Percentiles rank a stretch among this genome's conserved stretches.
Conservation (phyloP, 2,888 invertebrate genomes). For the Nemurella pictetii region DNA sequence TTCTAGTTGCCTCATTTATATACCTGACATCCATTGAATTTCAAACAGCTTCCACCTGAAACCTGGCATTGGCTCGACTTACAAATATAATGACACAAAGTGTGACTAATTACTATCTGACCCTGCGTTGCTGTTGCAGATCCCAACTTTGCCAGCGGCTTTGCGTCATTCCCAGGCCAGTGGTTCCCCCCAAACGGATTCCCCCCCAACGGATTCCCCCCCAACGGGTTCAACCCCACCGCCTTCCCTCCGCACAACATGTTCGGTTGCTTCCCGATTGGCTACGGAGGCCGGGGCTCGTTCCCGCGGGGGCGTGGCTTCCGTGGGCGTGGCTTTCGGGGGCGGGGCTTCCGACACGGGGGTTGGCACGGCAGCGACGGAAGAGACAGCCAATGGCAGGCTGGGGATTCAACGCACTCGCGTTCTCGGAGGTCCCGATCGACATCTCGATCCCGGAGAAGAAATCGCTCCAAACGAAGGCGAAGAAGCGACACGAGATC, state of each 20-base stretch:
- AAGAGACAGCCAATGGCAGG: slow-evolving; percentile 58
- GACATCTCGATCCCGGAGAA: not conserved
- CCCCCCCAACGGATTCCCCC: not conserved
- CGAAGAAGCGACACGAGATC: not conserved
- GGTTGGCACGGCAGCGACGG: slow-evolving; percentile 27
- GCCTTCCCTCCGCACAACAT: no score
- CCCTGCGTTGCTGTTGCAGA: not conserved
- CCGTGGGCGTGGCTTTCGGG: slow-evolving; percentile 51
- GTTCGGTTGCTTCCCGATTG: slow-evolving; percentile 15
- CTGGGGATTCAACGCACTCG: no score
- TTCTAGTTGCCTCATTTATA: no score
- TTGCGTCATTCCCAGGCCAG: not conserved
- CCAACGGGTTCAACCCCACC: not conserved
- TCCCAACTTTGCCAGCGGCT: not conserved
- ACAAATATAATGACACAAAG: no score
- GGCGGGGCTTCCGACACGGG: slow-evolving; percentile 46
- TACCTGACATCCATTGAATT: no score
- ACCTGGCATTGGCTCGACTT: no score
- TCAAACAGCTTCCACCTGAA: no score
- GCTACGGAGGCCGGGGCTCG: slow-evolving; percentile 30
- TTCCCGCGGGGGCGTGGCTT: slow-evolving; percentile 46
- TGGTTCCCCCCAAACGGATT: slow-evolving; percentile 21
- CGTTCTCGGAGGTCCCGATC: no score
- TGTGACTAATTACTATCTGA: not conserved
- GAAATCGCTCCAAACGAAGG: slow-evolving; percentile 28